Evolutionary conservation across 2,888 invertebrate genomes (phyloP).

Genomic region (Phragmatobia fuliginosa): DNA sequence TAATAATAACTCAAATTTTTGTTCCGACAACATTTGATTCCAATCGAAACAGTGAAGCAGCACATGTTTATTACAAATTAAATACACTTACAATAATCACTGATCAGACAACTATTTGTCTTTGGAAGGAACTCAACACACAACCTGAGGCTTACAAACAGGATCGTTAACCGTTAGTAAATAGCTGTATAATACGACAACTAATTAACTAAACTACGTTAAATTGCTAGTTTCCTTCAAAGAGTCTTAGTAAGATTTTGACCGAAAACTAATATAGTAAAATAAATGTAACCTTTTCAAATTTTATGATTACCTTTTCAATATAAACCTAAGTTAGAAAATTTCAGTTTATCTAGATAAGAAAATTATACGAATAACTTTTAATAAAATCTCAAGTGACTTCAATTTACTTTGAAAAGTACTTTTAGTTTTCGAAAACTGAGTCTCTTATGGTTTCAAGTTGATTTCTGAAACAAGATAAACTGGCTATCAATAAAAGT

Average conservation of each 20-base stretch:
- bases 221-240: too few species aligned
- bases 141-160: too few species aligned
- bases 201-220: background rate
- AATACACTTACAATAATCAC: too few species aligned
- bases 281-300: background rate
- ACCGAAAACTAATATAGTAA: background rate
- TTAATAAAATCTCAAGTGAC: conserved; percentile 21
- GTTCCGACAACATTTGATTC: too few species aligned
- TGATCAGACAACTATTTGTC: too few species aligned
- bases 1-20: too few species aligned
- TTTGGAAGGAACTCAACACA: too few species aligned
- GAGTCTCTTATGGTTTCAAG: background rate
- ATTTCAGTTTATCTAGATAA: conserved; percentile 12
- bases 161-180: background rate
- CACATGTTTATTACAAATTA: too few species aligned
- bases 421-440: conserved; percentile 12
- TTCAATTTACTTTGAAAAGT: conserved; percentile 18
- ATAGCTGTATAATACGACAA: background rate
- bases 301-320: conserved; percentile 18
- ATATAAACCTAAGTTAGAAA: conserved; percentile 19
- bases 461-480: conserved; percentile 7
- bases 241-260: too few species aligned
- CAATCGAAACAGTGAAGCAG: too few species aligned
- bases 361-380: conserved; percentile 27
- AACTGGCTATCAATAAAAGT: background rate